Evolutionary conservation across 2,113 vertebrate genomes (phyloP), one percentile per base, ranked within the genome.

Genomic region (Catagonus wagneri): DNA sequence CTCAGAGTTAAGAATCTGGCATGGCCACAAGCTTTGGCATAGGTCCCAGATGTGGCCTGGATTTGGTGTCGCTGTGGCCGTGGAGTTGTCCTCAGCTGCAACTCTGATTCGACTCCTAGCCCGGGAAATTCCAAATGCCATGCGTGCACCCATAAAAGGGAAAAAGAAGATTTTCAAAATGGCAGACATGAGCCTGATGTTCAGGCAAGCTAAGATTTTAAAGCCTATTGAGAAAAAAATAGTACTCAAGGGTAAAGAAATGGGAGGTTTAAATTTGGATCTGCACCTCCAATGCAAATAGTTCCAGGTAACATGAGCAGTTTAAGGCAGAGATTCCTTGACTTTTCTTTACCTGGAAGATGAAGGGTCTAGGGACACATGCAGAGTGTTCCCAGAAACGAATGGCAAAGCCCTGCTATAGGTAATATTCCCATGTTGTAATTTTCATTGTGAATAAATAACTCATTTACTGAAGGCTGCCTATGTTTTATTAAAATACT

Each of bases 401-500:
- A 89, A 39, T 2, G 50, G 34, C 1, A 4, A 60, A 81, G 36
- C 20, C 20, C 16, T 50, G 10, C 71, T n/a, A 1, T 19, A 36
- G 60, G 60, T 50, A 54, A 61, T 56, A 60, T 9, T 63, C 66
- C 69, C 60, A 25, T 36, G n/a, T 14, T 60, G 69, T 44, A 16
- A 63, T 86, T 89, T 58, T 88, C 69, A 66, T 34, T 79, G 74
- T 74, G 72, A 97, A 69, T 75, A 96, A 95, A 50, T 71, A 83
- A 50, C 65, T 86, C 81, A 65, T 52, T 88, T 79, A 68, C 72
- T 29, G 20, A 85, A 87, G 90, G 76, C 22, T 25, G 32, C 25
- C 3, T 87, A 16, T 66, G 76, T 94, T 94, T 96, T 76, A 94
- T 54, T 90, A 89, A 96, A 93, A 86, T 52, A 34, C 36, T 75